phyloP scores from a whole-genome alignment of 2,888 invertebrate genomes.

The Dasysyrphus albostriatus region DNA sequence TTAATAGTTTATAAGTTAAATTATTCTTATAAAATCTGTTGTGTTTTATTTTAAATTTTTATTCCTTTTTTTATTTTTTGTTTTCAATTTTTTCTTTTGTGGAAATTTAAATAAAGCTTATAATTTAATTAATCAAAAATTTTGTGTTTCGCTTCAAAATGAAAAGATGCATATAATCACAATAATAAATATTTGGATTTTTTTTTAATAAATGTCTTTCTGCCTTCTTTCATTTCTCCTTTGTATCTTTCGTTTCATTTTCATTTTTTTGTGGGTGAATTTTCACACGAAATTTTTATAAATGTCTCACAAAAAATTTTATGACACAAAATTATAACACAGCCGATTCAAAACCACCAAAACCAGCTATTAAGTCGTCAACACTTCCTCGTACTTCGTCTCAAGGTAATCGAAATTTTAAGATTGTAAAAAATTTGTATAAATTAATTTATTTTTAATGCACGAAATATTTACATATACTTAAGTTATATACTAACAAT shows the following conservation, averaged over 20 bases:
- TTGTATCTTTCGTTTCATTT: conserved; percentile 30
- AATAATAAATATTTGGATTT: conserved; percentile 21
- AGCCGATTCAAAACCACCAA: conserved; percentile 97
- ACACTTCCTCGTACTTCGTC: conserved; percentile 97
- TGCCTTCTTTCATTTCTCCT: conserved; percentile 31
- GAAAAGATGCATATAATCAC: conserved; percentile 24
- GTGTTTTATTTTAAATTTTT: conserved; percentile 21
- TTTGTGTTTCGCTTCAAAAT: conserved; percentile 56
- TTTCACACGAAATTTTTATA: conserved; percentile 52
- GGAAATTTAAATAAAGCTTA: conserved; percentile 29
- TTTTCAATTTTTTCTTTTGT: conserved; percentile 10
- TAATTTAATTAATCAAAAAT: conserved; percentile 20
- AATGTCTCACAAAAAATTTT: conserved; percentile 64
- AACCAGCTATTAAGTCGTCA: conserved; percentile 98
- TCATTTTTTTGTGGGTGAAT: conserved; percentile 49
- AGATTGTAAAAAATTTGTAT: conserved; percentile 30
- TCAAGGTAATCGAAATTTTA: conserved; percentile 90
- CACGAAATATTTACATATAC: conserved; percentile 28
- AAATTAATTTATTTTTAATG: conserved; percentile 33
- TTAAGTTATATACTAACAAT: conserved; percentile 43
- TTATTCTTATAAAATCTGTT: conserved; percentile 12
- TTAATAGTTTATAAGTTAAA: conserved; percentile 36
- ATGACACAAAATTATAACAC: conserved; percentile 76
- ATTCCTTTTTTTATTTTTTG: conserved; percentile 9
- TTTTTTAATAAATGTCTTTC: conserved; percentile 46